These are phyloP conservation scores for Phalanger gymnotis DNA, from an alignment of 2,797 vertebrate species.

Conservation along the genomic window DNA sequence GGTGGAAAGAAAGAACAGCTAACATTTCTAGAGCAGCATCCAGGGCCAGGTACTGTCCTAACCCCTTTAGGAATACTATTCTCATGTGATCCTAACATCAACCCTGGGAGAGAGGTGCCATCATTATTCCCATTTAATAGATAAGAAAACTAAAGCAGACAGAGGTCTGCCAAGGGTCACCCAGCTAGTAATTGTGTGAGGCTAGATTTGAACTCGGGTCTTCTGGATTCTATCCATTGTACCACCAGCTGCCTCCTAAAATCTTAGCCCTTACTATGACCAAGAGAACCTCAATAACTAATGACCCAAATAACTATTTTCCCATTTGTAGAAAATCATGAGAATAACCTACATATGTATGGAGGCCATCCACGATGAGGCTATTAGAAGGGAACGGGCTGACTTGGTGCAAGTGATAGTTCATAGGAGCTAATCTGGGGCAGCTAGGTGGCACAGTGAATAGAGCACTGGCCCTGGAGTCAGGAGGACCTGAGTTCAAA, in stretches of 20 bases:
- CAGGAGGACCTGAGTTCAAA: no score
- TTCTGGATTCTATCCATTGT: background rate
- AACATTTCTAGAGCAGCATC: background rate
- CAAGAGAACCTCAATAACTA: no score
- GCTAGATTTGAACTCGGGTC: background rate
- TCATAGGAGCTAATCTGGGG: no score
- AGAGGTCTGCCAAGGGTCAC: no score
- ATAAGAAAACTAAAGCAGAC: background rate
- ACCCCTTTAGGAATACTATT: background rate
- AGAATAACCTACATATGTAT: no score
- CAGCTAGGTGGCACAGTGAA: no score
- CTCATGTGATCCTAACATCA: background rate
- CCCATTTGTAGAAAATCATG: no score
- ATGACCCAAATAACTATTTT: no score
- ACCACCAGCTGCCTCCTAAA: background rate
- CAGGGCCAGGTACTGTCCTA: background rate
- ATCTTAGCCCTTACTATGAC: background rate
- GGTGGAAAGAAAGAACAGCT: background rate
- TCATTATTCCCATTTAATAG: background rate
- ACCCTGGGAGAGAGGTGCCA: background rate
- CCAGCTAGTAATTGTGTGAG: background rate
- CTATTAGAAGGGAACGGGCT: no score
- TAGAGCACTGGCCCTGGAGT: no score
- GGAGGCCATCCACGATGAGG: no score
- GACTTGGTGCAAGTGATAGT: no score